phyloP scores from a whole-genome alignment of 2,888 invertebrate species.

The Plagodis dolabraria region DNA sequence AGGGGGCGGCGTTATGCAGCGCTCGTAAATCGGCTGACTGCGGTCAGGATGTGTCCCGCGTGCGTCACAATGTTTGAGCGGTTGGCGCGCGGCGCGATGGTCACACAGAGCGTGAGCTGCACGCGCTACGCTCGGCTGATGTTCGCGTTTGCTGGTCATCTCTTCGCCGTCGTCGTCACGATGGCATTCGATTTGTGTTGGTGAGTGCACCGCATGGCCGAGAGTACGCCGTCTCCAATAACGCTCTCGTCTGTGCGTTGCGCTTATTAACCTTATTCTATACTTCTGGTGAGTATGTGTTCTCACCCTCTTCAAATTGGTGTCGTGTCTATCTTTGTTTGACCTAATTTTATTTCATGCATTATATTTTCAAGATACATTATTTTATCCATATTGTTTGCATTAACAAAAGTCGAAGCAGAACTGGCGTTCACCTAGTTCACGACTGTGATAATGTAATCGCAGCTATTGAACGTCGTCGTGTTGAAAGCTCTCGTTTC shows the following conservation, averaged over 20 bases:
- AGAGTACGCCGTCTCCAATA: conserved; percentile 46
- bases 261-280: conserved; percentile 49
- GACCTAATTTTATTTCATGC: no score
- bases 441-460: conserved; percentile 13
- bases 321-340: conserved; percentile 18
- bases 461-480: conserved; percentile 13
- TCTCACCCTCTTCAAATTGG: conserved; percentile 39
- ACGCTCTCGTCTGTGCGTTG: conserved; percentile 44
- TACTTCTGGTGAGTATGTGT: conserved; percentile 51
- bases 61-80: conserved; percentile 53
- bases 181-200: conserved; percentile 74
- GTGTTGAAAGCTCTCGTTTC: conserved; percentile 22
- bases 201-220: conserved; percentile 64
- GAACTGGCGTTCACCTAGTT: conserved; percentile 7
- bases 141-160: conserved; percentile 27
- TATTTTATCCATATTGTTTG: conserved; percentile 43
- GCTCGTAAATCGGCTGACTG: conserved; percentile 54
- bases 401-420: conserved; percentile 21
- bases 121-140: conserved; percentile 46
- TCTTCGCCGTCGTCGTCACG: conserved; percentile 42
- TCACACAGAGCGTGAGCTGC: conserved; percentile 42
- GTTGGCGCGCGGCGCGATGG: conserved; percentile 40
- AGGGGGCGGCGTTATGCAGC: conserved; percentile 45
- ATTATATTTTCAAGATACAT: not conserved
- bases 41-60: conserved; percentile 60